phyloP scores from a whole-genome alignment of 1,140 invertebrate genomes.

The Littorina saxatilis region DNA sequence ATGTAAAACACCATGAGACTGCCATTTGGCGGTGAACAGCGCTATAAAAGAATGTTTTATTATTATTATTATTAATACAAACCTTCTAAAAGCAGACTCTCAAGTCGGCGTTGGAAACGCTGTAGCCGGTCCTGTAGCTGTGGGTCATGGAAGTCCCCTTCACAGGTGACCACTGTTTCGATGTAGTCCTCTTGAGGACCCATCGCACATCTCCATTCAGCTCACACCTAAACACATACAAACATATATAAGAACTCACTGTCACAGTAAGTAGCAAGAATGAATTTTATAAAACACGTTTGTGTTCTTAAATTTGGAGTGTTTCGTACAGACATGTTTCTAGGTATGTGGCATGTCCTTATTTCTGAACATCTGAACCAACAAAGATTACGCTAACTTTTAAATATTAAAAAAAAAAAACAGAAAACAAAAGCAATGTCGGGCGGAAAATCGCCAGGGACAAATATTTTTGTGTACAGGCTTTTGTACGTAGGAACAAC shows the following conservation, averaged over 20 bases:
- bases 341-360: too few relatives aligned
- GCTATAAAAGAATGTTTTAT: too few relatives aligned
- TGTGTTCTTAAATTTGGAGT: background rate
- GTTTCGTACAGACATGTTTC: background rate
- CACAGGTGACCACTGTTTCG: constrained; percentile 87
- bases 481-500: too few relatives aligned
- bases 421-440: too few relatives aligned
- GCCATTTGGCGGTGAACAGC: too few relatives aligned
- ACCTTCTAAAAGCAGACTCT: constrained; percentile 84
- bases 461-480: too few relatives aligned
- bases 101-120: constrained; percentile 82
- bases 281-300: background rate
- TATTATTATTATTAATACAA: too few relatives aligned
- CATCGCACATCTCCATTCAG: constrained; percentile 79
- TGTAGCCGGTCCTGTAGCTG: constrained; percentile 84
- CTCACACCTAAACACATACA: constrained; percentile 54
- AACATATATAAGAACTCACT: background rate
- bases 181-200: constrained; percentile 86
- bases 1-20: too few relatives aligned
- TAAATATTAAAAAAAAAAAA: too few relatives aligned
- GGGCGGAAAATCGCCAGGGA: too few relatives aligned
- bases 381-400: too few relatives aligned
- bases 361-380: too few relatives aligned
- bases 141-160: constrained; percentile 87
- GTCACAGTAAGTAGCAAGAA: background rate